Percentiles rank a stretch among this genome's conserved stretches.
Evolutionary conservation across 2,888 invertebrate species (phyloP).

Genomic region (Lasioglossum figueresi): DNA sequence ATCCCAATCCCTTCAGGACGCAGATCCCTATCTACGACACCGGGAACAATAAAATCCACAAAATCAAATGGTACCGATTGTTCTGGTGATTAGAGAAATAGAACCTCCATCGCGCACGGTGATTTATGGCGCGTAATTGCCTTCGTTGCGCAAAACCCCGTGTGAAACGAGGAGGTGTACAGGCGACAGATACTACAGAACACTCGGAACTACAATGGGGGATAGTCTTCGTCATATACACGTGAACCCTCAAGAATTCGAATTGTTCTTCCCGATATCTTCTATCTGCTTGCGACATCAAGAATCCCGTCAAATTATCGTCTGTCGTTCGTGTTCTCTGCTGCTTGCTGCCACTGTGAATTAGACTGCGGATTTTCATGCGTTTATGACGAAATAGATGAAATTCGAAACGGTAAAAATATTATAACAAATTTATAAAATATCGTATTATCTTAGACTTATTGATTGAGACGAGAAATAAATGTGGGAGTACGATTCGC

Average conservation of each 20-base stretch:
- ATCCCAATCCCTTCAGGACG: constrained; percentile 63
- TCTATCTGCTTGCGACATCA: neutral
- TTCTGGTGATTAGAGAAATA: constrained; percentile 50
- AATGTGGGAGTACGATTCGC: no score
- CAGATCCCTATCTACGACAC: constrained; percentile 25
- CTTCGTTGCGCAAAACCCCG: constrained; percentile 40
- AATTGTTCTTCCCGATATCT: neutral
- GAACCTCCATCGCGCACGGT: constrained; percentile 25
- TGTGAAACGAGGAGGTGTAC: constrained; percentile 12
- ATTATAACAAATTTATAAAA: no score
- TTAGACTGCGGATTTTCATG: no score
- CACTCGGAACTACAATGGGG: neutral
- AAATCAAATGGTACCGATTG: constrained; percentile 47
- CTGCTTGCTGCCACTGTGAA: no score
- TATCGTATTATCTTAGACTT: no score
- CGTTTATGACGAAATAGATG: no score
- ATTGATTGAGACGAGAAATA: no score
- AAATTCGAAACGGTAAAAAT: no score
- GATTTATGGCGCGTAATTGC: constrained; percentile 48
- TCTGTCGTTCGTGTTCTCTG: neutral
- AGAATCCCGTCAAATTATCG: neutral
- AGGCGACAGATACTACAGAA: neutral
- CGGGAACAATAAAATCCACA: constrained; percentile 51
- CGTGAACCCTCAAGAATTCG: neutral
- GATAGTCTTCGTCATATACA: constrained; percentile 8